These are phyloP conservation scores for Armadillidium nasatum DNA, from an alignment of 1,140 invertebrate species.

Conservation along the genomic window DNA sequence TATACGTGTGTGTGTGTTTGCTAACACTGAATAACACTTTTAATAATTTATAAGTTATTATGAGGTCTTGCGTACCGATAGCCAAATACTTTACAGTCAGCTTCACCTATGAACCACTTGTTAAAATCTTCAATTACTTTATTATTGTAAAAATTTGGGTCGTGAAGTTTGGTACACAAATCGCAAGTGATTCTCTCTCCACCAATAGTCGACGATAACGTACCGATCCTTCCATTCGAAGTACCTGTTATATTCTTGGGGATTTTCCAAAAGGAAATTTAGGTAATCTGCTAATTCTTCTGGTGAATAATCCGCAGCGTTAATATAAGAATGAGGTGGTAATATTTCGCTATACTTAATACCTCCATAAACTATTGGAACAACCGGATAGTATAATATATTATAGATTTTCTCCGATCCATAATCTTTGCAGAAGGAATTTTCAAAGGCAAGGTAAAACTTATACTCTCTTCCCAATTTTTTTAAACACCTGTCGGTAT, in stretches of 20 bases:
- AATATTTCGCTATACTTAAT: constrained; percentile 27
- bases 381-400: constrained; percentile 41
- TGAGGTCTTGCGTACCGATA: too few species aligned
- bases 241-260: constrained; percentile 34
- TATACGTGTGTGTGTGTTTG: too few species aligned
- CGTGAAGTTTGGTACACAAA: constrained; percentile 42
- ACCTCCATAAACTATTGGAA: constrained; percentile 33
- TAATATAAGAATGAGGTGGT: constrained; percentile 32
- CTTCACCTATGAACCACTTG: constrained; percentile 16
- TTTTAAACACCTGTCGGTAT: constrained; percentile 43
- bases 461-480: constrained; percentile 44
- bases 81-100: too few species aligned
- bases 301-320: constrained; percentile 29
- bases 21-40: too few species aligned
- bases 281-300: constrained; percentile 40
- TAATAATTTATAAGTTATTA: too few species aligned
- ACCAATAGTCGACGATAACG: constrained; percentile 46
- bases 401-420: constrained; percentile 53
- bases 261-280: constrained; percentile 46
- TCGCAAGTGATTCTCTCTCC: constrained; percentile 40
- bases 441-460: constrained; percentile 54
- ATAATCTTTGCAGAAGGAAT: constrained; percentile 52
- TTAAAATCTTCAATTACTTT: constrained; percentile 30
- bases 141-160: constrained; percentile 13
- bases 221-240: constrained; percentile 42